phyloP scores from a whole-genome alignment of 2,113 vertebrate species.

The Ceyx cyanopectus region DNA sequence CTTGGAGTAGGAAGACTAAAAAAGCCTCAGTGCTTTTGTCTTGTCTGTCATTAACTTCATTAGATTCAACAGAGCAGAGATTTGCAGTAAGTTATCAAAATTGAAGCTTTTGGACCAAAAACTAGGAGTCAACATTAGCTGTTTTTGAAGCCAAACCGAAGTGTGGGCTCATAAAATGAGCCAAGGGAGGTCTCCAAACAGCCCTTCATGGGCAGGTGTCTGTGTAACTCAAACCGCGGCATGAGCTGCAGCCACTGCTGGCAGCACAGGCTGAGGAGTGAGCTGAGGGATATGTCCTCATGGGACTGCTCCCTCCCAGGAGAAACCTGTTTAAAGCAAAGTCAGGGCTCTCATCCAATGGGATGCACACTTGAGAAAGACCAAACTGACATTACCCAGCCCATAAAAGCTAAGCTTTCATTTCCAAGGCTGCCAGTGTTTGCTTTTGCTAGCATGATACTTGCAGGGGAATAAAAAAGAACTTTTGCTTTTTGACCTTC shows the following conservation, averaged over 20 bases:
- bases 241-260: fast-evolving
- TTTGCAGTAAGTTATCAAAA: not conserved
- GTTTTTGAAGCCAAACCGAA: not conserved
- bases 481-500: not conserved
- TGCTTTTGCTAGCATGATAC: not conserved
- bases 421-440: not conserved
- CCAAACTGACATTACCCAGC: not conserved
- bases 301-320: fast-evolving
- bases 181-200: not conserved
- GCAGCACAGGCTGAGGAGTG: fast-evolving
- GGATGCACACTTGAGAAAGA: not conserved
- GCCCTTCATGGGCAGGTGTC: not conserved
- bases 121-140: not conserved
- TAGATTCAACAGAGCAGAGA: not conserved
- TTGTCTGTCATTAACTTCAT: not conserved
- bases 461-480: not conserved
- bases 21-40: not conserved
- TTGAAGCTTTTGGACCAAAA: not conserved
- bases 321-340: not conserved
- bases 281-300: fast-evolving
- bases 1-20: not conserved
- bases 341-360: not conserved
- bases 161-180: not conserved
- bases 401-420: not conserved
- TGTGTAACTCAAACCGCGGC: fast-evolving